Evolutionary conservation across 1,140 invertebrate genomes (phyloP).

Genomic region (Phortica variegata): DNA sequence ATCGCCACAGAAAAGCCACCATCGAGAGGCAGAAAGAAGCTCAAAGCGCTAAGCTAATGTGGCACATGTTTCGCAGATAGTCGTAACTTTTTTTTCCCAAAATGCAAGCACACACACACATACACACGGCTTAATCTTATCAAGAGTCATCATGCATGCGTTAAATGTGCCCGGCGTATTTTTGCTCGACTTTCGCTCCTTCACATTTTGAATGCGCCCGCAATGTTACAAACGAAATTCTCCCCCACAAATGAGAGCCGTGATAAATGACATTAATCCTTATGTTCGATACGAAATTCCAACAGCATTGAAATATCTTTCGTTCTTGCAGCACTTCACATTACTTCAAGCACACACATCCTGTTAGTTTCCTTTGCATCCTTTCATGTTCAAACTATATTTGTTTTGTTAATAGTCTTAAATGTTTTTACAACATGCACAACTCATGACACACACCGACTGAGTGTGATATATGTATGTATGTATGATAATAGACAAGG

Average conservation of each 20-base stretch:
- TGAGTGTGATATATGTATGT: conserved; percentile 41
- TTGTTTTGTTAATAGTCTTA: conserved; percentile 52
- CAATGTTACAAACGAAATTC: conserved; percentile 2
- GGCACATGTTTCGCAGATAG: no score
- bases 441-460: conserved; percentile 50
- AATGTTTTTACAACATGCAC: conserved; percentile 21
- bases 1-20: conserved; percentile 31
- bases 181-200: background rate
- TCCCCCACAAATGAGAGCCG: conserved; percentile 22
- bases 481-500: conserved; percentile 12
- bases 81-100: no score
- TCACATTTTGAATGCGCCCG: conserved; percentile 42
- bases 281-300: conserved; percentile 48
- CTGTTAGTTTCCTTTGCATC: no score
- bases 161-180: no score
- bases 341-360: conserved; percentile 9
- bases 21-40: no score
- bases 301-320: no score
- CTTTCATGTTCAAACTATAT: conserved; percentile 44
- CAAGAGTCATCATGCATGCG: no score
- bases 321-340: no score
- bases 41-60: no score
- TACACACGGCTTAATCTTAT: no score
- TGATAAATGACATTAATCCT: conserved; percentile 54
- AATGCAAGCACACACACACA: no score